Base-by-base conservation (phyloP, 2,888 invertebrate species). In the Tricholauxania praeusta region DNA sequence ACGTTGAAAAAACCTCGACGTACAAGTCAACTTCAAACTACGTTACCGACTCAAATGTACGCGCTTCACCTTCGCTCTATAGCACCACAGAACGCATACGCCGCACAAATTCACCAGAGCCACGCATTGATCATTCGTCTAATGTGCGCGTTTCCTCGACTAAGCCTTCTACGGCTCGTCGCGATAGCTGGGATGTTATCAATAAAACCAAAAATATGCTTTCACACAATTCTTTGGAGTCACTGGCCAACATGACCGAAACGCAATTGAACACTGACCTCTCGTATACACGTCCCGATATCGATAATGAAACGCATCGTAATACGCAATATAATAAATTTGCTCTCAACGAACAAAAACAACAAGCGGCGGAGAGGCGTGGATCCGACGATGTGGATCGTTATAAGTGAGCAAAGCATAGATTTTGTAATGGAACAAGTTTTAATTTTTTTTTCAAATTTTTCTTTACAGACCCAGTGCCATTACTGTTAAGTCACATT, bases 121-220 rank as follows among this genome's bases (percentile, higher is more conserved):
- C 84, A 49, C 87, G 90, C 32, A 88, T 90, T 17, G 90, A 90
- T 82, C 89, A 90, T 72, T 89, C 89, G 47, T 90, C 90, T 6
- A 90, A 90, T 78, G 87, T 91, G 66, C 87, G 89, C 82, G 91
- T 92, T 4, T 92, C 92, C 1, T 89, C 91, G 2, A 85, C 89
- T 78, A 89, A 90, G 74, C 89, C 90, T 47, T 88, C 89, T 1
- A 85, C 89, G 5, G 88, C 90, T 0, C 89, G 93, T 73, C 90
- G 92, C 67, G 94, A 95, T 81, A 93, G 94, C 32, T 95, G 95
- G 94, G 95, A 95, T 82, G 91, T 93, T 8, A 91, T 95, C 72
- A 93, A 93, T 72, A 94, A 94, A 86, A 94, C 94, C 1, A 91
- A 93, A 82, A 92, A 93, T 76, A 90, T 93, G 86, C 88, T 94